Evolutionary conservation across 2,888 invertebrate species (phyloP).

Genomic region (Schrankia costaestrigalis): DNA sequence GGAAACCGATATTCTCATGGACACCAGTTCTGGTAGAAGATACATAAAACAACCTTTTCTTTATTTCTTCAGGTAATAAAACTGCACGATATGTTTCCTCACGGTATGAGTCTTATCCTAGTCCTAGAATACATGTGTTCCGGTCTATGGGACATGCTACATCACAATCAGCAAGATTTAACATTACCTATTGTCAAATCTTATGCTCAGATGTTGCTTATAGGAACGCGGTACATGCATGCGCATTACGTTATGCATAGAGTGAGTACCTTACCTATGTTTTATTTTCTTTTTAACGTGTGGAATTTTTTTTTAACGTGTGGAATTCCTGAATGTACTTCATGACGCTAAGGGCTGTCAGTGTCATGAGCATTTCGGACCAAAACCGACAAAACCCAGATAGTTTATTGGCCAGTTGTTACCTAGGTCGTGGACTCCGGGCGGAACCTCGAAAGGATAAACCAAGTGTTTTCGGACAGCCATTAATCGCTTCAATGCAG

Average conservation of each 20-base stretch:
- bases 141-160: conserved; percentile 89
- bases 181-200: conserved; percentile 89
- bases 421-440: no score
- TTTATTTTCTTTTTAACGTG: not conserved
- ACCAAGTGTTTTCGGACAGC: no score
- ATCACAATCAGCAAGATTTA: conserved; percentile 84
- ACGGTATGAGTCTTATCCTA: conserved; percentile 92
- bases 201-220: conserved; percentile 93
- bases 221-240: conserved; percentile 94
- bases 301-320: no score
- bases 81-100: conserved; percentile 93
- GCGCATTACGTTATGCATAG: conserved; percentile 95
- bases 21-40: no score
- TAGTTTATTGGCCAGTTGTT: no score
- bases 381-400: no score
- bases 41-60: not conserved
- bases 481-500: no score
- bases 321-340: no score
- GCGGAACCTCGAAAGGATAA: no score
- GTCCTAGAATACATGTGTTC: conserved; percentile 97
- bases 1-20: no score
- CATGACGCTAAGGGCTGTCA: no score
- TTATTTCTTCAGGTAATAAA: conserved; percentile 87
- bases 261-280: conserved; percentile 75
- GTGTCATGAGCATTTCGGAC: no score